Conservation (phyloP, 2,888 invertebrate genomes). For the Cheiracanthium punctorium region DNA sequence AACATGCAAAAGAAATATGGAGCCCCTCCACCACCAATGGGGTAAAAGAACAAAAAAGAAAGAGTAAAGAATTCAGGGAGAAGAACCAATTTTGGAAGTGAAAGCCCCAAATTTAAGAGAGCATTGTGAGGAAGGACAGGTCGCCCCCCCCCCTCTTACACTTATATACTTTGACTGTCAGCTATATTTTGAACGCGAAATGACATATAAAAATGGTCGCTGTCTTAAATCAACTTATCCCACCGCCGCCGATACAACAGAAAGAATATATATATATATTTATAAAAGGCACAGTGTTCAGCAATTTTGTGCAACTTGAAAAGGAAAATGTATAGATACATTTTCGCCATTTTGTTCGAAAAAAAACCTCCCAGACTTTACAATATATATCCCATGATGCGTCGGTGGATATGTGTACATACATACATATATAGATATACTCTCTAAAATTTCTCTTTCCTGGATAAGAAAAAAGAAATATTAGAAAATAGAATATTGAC, state of each 20-base stretch:
- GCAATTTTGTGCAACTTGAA: slow-evolving; percentile 60
- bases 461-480: slow-evolving; percentile 11
- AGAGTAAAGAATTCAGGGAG: neutral
- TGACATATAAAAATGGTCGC: slow-evolving; percentile 21
- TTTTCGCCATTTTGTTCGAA: slow-evolving; percentile 24
- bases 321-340: slow-evolving; percentile 45
- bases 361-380: neutral
- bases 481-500: slow-evolving; percentile 42
- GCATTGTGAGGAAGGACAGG: slow-evolving; percentile 36
- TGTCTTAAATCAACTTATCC: slow-evolving; percentile 50
- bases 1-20: slow-evolving; percentile 1
- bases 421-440: neutral
- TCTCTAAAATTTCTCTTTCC: slow-evolving; percentile 27
- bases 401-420: neutral
- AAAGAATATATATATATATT: no score
- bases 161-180: slow-evolving; percentile 57
- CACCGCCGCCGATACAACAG: slow-evolving; percentile 25
- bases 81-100: slow-evolving; percentile 50
- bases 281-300: slow-evolving; percentile 53
- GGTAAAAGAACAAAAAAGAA: no score
- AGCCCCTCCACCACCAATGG: neutral
- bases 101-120: slow-evolving; percentile 58
- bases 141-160: no score
- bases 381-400: neutral
- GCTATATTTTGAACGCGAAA: slow-evolving; percentile 20